Base-by-base conservation (phyloP, 2,888 invertebrate genomes). In the Stenolophus ochropezus region DNA sequence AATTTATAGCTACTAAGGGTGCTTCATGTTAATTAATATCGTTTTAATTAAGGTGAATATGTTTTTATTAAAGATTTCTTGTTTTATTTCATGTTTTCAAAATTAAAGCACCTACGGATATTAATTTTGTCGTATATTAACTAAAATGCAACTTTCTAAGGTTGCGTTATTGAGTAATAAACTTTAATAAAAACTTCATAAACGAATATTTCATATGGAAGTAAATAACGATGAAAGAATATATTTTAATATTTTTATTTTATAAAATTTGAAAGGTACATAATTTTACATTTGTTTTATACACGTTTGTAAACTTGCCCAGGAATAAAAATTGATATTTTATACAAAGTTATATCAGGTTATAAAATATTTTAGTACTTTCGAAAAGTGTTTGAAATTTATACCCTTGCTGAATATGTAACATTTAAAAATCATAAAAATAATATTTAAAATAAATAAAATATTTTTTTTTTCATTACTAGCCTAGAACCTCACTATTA, bases 1-100 rank as follows among this genome's bases (percentile, higher is more conserved):
- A 42, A 71, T 33, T 71, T 47, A 71, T 33, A 42, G n/a, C n/a
- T n/a, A n/a, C n/a, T n/a, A n/a, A n/a, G n/a, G n/a, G n/a, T n/a
- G n/a, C n/a, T n/a, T n/a, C n/a, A n/a, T n/a, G n/a, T 56, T 56
- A 56, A 56, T 71, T 71, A 42, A 71, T 71, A 42, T 71, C 71
- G 33, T 71, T 71, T 71, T 71, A 71, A 71, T 71, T 16, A 47
- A 16, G 2, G 2, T 1, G 20, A 4, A 33, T 11, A 42, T 71
- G 42, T 20, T 20, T 20, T 2, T 18, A 56, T 1, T 3, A 2
- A 21, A 71, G 4, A 11, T 21, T 61, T 61, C 25, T n/a, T 61
- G 5, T 51, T 51, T 51, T 25, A 61, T 25, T 61, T 61, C n/a
- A 21, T 11, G 14, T 61, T 16, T 53, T 53, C 16, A 16, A 53